Percentiles rank a stretch among this genome's conserved stretches.
These are phyloP conservation scores for Malurus melanocephalus DNA, from an alignment of 2,113 vertebrate genomes.

Conservation along the genomic window DNA sequence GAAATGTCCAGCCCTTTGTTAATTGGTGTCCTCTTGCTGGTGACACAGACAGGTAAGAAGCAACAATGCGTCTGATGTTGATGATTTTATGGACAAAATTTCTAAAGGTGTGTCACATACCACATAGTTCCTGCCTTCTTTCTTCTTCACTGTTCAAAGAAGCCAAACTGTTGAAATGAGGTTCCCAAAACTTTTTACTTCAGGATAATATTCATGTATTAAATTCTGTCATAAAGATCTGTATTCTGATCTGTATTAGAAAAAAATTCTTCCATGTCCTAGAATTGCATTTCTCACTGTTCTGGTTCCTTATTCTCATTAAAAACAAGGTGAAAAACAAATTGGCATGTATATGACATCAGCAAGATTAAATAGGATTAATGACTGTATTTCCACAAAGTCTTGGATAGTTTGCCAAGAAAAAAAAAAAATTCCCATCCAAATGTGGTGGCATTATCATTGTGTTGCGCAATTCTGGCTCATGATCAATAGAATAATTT, in stretches of 20 bases:
- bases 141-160: neutral
- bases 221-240: neutral
- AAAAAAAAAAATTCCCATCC: neutral
- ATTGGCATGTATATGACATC: neutral
- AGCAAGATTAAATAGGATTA: slow-evolving; percentile 28
- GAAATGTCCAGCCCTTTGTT: neutral
- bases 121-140: neutral
- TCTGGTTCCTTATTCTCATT: neutral
- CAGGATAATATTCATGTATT: neutral
- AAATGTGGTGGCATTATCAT: neutral
- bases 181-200: neutral
- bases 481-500: slow-evolving; percentile 22
- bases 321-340: neutral
- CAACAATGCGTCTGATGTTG: neutral
- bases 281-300: neutral
- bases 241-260: neutral
- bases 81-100: neutral
- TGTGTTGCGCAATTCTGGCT: slow-evolving; percentile 18
- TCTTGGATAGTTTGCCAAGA: neutral
- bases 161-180: neutral
- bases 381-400: neutral
- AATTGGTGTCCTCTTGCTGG: neutral
- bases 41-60: neutral
- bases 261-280: neutral
- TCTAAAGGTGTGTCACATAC: neutral